Base-by-base conservation (phyloP, 2,888 invertebrate species). In the Drosophila ustulata region DNA sequence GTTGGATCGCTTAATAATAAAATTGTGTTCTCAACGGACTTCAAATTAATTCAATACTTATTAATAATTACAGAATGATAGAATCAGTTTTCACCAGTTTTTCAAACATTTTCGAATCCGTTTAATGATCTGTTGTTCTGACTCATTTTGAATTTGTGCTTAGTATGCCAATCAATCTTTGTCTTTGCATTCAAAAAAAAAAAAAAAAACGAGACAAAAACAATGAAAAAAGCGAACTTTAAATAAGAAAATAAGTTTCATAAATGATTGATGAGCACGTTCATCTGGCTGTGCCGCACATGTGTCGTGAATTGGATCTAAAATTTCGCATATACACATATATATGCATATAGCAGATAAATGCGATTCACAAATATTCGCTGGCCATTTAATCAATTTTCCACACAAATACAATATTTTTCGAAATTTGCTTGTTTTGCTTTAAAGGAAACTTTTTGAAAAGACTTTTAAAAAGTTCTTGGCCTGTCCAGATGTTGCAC, bases 151-250 rank as follows among this genome's bases (percentile, higher is more conserved):
- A 9, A 28, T 57, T 62, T 50, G 43, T 58, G 30, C 65, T 83
- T 71, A 71, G 67, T 84, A 56, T 66, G 76, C 73, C 80, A 82
- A 84, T 84, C 86, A 88, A 84, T 84, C 83, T 82, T 88, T 85
- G 83, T 85, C 87, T 75, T 49, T 66, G 62, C 66, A 55, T 41
- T 62, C 46, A 25, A 62, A 3, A 34, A 13, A 39, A 11, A 6
- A 58, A 37, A 51, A 55, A 53, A 8, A 57, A 50, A 66, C 51
- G n/a, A 64, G 0, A 25, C 8, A 4, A 30, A 50, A 23, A 37
- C 23, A 37, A 34, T 8, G 11, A 50, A 32, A 49, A 11, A 56
- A 51, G 45, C 25, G 37, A 56, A 37, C 56, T 56, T 86, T 66
- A 88, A 85, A 79, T 57, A 72, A 74, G 74, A 86, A 80, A 80